A percentile compares a stretch with the other conserved stretches of the same genome.
Conservation (phyloP, 2,797 vertebrate genomes). For the Valencia hispanica region DNA sequence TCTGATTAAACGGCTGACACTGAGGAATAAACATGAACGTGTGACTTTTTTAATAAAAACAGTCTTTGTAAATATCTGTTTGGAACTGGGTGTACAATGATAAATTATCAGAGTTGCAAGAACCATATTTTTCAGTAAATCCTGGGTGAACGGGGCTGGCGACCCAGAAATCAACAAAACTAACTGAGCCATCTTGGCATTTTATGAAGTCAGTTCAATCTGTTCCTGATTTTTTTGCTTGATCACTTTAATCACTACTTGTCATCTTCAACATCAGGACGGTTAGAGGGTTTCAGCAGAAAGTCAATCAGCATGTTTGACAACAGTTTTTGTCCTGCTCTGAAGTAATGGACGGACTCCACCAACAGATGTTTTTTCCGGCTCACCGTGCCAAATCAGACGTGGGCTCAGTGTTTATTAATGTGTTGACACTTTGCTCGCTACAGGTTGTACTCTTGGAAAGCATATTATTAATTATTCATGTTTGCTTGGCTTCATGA, state of each 20-base stretch:
- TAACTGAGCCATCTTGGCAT: background rate
- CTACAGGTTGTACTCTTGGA: constrained; percentile 7
- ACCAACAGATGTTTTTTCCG: background rate
- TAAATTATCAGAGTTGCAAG: background rate
- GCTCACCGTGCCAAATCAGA: background rate
- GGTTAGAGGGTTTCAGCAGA: background rate
- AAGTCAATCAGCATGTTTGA: background rate
- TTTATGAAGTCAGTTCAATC: background rate
- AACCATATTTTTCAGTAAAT: background rate
- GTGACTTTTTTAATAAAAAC: background rate
- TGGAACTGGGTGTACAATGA: background rate
- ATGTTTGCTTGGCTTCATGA: constrained; percentile 22
- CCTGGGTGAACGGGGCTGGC: background rate
- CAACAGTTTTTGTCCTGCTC: background rate
- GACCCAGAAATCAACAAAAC: background rate
- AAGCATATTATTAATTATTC: constrained; percentile 22
- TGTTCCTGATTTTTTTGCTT: background rate
- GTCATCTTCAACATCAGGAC: background rate
- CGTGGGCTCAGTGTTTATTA: constrained; percentile 7
- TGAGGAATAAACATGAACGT: background rate
- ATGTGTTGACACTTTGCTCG: constrained; percentile 24
- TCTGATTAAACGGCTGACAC: background rate
- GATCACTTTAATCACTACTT: background rate
- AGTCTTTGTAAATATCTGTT: background rate
- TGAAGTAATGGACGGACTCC: background rate